phyloP scores from a whole-genome alignment of 2,797 vertebrate genomes.

The Gymnoscopelus microlampas region DNA sequence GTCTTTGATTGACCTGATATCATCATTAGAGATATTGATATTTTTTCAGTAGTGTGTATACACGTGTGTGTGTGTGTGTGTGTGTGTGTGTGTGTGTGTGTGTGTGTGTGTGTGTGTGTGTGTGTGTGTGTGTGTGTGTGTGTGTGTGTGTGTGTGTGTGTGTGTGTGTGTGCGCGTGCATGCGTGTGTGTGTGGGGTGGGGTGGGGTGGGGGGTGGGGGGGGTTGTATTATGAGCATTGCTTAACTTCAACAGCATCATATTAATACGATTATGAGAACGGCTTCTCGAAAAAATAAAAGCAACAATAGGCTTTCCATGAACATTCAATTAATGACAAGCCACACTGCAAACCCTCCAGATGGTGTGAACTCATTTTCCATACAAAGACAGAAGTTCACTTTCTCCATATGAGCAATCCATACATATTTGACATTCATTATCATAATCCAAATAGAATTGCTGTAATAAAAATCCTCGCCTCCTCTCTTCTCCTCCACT shows the following conservation, averaged over 20 bases:
- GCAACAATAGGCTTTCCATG: background rate
- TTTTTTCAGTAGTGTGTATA: background rate
- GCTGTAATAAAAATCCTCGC: slow-evolving; percentile 3
- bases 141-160: no score
- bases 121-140: no score
- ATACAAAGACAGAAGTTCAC: background rate
- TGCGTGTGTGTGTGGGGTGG: slow-evolving; percentile 30
- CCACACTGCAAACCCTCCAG: slow-evolving; percentile 1
- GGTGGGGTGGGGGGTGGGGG: slow-evolving; percentile 14
- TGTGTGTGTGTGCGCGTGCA: no score
- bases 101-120: no score
- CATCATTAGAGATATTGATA: slow-evolving; percentile 26
- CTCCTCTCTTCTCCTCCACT: background rate
- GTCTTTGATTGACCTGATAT: slow-evolving; percentile 29
- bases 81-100: no score
- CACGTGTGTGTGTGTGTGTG: slow-evolving; percentile 3
- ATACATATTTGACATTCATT: slow-evolving; percentile 53
- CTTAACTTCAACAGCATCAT: slow-evolving; percentile 66
- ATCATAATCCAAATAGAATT: slow-evolving; percentile 36
- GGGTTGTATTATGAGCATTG: slow-evolving; percentile 57
- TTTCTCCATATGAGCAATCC: slow-evolving; percentile 25
- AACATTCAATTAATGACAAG: slow-evolving; percentile 56
- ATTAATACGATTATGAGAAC: slow-evolving; percentile 43
- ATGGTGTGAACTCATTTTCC: slow-evolving; percentile 2
- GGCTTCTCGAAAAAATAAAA: background rate